Evolutionary conservation across 2,113 vertebrate species (phyloP).

Genomic region (Callocephalon fimbriatum): DNA sequence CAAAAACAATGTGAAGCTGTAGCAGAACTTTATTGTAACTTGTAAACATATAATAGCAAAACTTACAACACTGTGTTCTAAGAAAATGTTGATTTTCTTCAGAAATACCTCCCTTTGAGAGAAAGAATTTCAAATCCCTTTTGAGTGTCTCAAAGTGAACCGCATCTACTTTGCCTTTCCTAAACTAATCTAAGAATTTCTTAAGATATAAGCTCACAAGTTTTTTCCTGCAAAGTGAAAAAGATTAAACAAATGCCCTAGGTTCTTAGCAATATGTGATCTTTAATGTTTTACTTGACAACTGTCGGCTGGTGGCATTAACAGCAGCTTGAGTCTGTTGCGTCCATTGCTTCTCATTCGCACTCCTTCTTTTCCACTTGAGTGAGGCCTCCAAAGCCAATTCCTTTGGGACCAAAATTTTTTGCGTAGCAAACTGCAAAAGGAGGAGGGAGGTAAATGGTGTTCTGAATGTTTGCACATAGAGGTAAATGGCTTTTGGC

Average conservation of each 20-base stretch:
- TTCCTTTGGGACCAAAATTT: conserved; percentile 95
- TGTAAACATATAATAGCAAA: conserved; percentile 4
- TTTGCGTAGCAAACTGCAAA: conserved; percentile 93
- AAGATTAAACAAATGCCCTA: not conserved
- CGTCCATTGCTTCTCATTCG: conserved; percentile 30
- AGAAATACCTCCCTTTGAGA: not conserved
- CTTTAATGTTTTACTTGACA: not conserved
- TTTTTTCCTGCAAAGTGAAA: not conserved
- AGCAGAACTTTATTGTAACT: conserved; percentile 43
- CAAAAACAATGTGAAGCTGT: not conserved
- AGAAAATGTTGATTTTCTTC: not conserved
- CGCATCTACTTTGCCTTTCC: not conserved
- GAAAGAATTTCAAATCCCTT: not conserved
- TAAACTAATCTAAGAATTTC: not conserved
- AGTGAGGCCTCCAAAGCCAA: conserved; percentile 91
- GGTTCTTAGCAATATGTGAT: not conserved
- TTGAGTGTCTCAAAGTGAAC: not conserved
- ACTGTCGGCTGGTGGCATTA: not conserved
- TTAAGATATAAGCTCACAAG: not conserved
- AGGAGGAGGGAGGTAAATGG: not conserved
- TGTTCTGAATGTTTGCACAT: not conserved
- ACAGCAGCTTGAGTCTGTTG: not conserved
- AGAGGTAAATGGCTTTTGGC: not conserved
- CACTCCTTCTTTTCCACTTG: conserved; percentile 84
- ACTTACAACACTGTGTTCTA: not conserved